Percentiles rank a stretch among this genome's conserved stretches.
phyloP scores from a whole-genome alignment of 92 coral and sea anemone genomes.

The Porites lobata region DNA sequence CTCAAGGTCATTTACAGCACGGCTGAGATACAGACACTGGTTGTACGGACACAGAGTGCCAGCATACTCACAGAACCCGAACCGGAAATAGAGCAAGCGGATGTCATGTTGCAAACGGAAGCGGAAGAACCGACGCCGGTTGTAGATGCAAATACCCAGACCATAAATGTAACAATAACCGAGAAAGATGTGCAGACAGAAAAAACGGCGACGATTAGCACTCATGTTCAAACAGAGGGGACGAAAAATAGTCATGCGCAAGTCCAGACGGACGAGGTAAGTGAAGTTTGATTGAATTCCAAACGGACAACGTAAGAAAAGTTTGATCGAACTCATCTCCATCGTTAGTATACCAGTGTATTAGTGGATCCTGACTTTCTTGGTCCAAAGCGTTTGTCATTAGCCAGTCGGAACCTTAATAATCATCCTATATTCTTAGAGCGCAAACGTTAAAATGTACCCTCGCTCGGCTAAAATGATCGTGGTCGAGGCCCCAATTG shows the following conservation, averaged over 20 bases:
- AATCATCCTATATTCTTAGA: too few relatives aligned
- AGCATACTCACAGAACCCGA: slow-evolving; percentile 45
- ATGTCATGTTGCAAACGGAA: slow-evolving; percentile 52
- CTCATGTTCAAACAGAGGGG: slow-evolving; percentile 27
- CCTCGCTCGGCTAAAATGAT: too few relatives aligned
- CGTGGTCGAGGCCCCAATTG: too few relatives aligned
- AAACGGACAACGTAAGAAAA: too few relatives aligned
- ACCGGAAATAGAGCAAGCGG: slow-evolving; percentile 41
- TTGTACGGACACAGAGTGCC: slow-evolving; percentile 40
- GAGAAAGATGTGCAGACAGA: slow-evolving; percentile 33
- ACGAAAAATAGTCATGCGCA: slow-evolving; percentile 5
- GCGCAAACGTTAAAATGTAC: too few relatives aligned
- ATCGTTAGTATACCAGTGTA: background rate
- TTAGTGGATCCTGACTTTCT: background rate
- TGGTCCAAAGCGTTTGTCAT: background rate
- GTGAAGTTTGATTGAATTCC: background rate
- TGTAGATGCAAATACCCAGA: slow-evolving; percentile 32
- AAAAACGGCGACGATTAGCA: background rate
- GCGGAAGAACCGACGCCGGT: slow-evolving; percentile 47
- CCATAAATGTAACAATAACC: slow-evolving; percentile 1
- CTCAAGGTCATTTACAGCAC: slow-evolving; percentile 24
- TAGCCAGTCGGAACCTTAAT: background rate
- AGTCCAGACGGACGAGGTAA: slow-evolving; percentile 51
- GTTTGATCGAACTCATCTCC: too few relatives aligned
- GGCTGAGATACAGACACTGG: slow-evolving; percentile 26